Base-by-base conservation (phyloP, 2,888 invertebrate species). In the Caenorhabditis sp. region DNA sequence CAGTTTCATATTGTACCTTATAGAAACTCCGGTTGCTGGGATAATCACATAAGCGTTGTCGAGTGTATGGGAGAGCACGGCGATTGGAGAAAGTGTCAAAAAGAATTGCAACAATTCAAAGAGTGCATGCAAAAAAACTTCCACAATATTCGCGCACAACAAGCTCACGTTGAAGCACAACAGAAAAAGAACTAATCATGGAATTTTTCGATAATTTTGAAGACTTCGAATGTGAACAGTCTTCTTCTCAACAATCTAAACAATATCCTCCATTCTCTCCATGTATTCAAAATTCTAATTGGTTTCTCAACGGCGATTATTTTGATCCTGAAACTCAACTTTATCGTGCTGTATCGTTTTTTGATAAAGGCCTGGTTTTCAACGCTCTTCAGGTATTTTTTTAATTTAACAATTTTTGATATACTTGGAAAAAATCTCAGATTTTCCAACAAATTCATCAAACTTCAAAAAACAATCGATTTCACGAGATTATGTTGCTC, bases 81-180 rank as follows among this genome's bases (percentile, higher is more conserved):
- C 17, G 85, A 85, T 66, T 85, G 85, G 85, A 75, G 85, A 69
- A 71, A 81, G 76, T 85, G 85, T 58, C 85, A 85, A 64, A 61
- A 71, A 58, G 72, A 69, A 59, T 54, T 72, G 8, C 59, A 73
- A 60, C 65, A 66, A 58, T 73, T 73, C 65, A 55, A 66, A 17
- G 31, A 43, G 26, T 73, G 73, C 57, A 58, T 73, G 59, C 17
- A 60, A 64, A 54, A 64, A 54, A 26, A 64, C 58, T 23, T 54
- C 54, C 54, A 65, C 14, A 37, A 37, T 3, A 49, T 37, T 19
- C 37, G 58, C 21, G n/a, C 58, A 1, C 62, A 72, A 43, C 26
- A 36, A 5, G 43, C 43, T 43, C 43, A 43, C 43, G 43, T 43
- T 43, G 43, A 62, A 24, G n/a, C 65, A 4, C 66, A 72, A 43